phyloP scores from a whole-genome alignment of 2,888 invertebrate genomes.

The Sarcophaga rosellei region DNA sequence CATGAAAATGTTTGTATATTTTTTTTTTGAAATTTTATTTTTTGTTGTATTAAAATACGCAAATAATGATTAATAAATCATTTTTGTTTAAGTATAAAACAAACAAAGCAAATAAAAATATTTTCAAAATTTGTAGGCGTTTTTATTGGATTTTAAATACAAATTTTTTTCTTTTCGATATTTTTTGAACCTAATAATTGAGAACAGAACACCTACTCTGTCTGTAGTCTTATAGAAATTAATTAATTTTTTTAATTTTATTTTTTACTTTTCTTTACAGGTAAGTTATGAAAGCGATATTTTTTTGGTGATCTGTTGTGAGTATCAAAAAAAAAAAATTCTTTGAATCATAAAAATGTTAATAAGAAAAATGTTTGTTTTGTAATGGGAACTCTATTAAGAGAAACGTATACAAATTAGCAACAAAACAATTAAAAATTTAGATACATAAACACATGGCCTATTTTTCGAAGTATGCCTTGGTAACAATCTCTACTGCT shows the following conservation, averaged over 20 bases:
- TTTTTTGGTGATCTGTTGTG: background rate
- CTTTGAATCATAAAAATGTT: background rate
- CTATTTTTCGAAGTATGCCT: too few species aligned
- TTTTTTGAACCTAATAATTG: background rate
- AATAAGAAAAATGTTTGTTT: background rate
- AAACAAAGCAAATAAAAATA: constrained; percentile 1
- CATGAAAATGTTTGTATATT: background rate
- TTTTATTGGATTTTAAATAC: background rate
- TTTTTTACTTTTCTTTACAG: constrained; percentile 25
- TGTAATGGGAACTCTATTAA: too few species aligned
- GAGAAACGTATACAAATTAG: too few species aligned
- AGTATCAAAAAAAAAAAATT: background rate
- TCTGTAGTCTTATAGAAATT: background rate
- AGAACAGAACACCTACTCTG: background rate
- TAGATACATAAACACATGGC: too few species aligned
- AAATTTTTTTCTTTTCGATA: background rate
- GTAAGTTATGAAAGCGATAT: constrained; percentile 17
- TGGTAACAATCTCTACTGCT: too few species aligned
- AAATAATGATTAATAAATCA: background rate
- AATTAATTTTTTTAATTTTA: background rate
- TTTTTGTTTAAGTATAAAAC: background rate
- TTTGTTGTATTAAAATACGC: background rate
- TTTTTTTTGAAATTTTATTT: background rate
- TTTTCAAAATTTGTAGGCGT: constrained; percentile 13
- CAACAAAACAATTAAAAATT: too few species aligned